phyloP scores from a whole-genome alignment of 1,140 invertebrate species.

The Zaprionus inermis region DNA sequence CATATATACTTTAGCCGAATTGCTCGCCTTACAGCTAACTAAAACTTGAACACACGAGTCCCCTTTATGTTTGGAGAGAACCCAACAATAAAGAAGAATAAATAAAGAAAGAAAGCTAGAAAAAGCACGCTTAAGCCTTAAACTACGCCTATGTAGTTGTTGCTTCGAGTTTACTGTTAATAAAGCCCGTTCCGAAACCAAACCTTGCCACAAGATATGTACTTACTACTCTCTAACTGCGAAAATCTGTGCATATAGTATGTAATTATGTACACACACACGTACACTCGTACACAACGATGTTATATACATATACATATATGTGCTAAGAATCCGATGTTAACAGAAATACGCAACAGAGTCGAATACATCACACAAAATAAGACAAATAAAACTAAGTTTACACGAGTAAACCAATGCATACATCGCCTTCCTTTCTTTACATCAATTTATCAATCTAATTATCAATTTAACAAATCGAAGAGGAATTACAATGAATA shows the following conservation, averaged over 20 bases:
- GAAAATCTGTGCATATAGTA: constrained; percentile 29
- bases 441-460: no score
- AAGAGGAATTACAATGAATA: not conserved
- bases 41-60: not conserved
- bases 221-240: not conserved
- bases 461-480: no score
- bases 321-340: not conserved
- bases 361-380: constrained; percentile 13
- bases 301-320: not conserved
- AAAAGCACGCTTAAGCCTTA: constrained; percentile 40
- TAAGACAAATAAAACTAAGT: constrained; percentile 41
- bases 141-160: constrained; percentile 34
- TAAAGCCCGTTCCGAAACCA: constrained; percentile 2
- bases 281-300: not conserved
- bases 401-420: constrained; percentile 34
- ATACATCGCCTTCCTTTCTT: constrained; percentile 11
- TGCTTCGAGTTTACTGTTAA: constrained; percentile 31
- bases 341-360: constrained; percentile 4
- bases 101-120: not conserved
- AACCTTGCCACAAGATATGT: not conserved
- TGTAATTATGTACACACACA: constrained; percentile 22
- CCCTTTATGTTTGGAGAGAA: constrained; percentile 25
- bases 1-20: constrained; percentile 3
- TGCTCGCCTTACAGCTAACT: constrained; percentile 30
- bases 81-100: not conserved